Conservation (phyloP, 2,113 vertebrate species). For the Erythrocebus patas region DNA sequence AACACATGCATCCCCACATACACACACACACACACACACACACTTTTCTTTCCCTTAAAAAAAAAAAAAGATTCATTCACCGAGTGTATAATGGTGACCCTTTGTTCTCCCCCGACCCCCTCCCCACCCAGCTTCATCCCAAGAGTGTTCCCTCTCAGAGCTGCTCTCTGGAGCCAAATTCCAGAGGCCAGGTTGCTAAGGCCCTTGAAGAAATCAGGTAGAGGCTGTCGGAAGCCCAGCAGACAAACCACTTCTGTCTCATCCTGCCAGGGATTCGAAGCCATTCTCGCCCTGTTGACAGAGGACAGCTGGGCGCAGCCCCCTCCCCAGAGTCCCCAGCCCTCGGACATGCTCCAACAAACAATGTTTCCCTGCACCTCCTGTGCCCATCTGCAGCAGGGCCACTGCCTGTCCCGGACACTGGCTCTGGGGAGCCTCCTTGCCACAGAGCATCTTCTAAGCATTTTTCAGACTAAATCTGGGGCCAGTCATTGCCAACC, state of each 20-base stretch:
- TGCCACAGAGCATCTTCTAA: neutral
- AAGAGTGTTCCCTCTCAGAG: conserved; percentile 11
- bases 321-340: neutral
- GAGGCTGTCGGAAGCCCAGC: conserved; percentile 1
- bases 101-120: conserved; percentile 22
- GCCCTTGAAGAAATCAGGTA: conserved; percentile 58
- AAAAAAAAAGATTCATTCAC: conserved; percentile 58
- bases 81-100: conserved; percentile 59
- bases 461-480: conserved; percentile 22
- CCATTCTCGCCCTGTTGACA: conserved; percentile 29
- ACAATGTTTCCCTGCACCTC: neutral
- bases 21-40: no score
- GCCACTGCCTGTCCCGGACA: neutral
- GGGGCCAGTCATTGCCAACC: neutral
- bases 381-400: no score
- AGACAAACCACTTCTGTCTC: conserved; percentile 54
- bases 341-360: neutral
- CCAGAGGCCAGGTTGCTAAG: conserved; percentile 66
- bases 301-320: conserved; percentile 8
- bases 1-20: neutral
- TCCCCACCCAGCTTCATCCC: neutral
- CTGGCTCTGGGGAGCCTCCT: neutral
- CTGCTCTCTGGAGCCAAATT: conserved; percentile 58
- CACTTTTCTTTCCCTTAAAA: conserved; percentile 38
- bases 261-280: conserved; percentile 37